phyloP scores from a whole-genome alignment of 2,888 invertebrate species.

The Clostera curtula region DNA sequence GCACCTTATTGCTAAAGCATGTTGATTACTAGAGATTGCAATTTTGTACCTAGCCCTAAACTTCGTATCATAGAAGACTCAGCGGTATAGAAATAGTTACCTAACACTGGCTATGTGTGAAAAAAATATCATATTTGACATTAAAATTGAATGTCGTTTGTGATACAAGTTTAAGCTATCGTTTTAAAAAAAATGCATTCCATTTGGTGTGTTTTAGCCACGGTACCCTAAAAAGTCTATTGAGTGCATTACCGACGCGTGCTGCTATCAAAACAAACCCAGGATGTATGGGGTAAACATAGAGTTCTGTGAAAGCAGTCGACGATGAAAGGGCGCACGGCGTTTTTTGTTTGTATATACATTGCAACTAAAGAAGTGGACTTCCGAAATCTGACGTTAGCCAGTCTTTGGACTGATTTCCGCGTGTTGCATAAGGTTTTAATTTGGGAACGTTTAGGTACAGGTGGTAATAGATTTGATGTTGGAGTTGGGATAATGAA shows the following conservation, averaged over 20 bases:
- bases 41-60: no score
- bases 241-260: slow-evolving; percentile 18
- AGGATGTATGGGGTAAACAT: slow-evolving; percentile 48
- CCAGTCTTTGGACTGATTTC: slow-evolving; percentile 4
- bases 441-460: not conserved
- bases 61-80: no score
- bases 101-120: no score
- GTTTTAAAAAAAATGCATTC: no score
- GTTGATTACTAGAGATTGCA: no score
- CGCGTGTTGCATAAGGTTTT: slow-evolving; percentile 5
- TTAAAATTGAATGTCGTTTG: no score
- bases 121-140: no score
- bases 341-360: slow-evolving; percentile 33
- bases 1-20: no score
- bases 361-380: slow-evolving; percentile 19
- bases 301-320: slow-evolving; percentile 38
- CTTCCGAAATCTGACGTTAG: slow-evolving; percentile 15
- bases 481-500: no score
- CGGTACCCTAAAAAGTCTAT: slow-evolving; percentile 23
- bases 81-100: no score
- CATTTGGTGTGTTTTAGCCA: no score
- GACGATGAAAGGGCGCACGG: slow-evolving; percentile 32
- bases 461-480: not conserved
- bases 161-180: no score
- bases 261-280: slow-evolving; percentile 29